Base-by-base conservation (phyloP, 1,140 invertebrate genomes). In the Drosophila equinoxialis region DNA sequence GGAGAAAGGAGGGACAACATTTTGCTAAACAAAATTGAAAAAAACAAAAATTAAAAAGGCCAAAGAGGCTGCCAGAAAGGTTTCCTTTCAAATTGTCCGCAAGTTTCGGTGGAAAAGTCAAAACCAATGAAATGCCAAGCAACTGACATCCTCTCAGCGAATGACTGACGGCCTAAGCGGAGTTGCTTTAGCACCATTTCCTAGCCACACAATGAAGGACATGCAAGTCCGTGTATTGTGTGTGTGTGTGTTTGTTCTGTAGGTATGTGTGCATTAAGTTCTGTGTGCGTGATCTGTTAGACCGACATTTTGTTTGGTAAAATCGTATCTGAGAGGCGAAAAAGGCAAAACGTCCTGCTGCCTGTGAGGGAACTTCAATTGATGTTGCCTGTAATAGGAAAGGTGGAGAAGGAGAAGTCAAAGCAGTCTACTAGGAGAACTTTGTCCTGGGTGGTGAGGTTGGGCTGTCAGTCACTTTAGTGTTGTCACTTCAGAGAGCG, bases 291-390 rank as follows among this genome's bases (percentile, higher is more conserved):
- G 74, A 82, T 82, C 77, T 72, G 73, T 59, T 87, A 71, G 83
- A 55, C 57, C 68, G 72, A 82, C 75, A 65, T 82, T 51, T 82
- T 79, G 83, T 87, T 86, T 77, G 79, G 79, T 74, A 76, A 87
- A 87, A 86, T 86, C 82, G 82, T 55, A 79, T 68, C 69, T 66
- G 83, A 79, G 83, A 66, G 64, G 6, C 57, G 14, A 45, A 45
- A 77, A 58, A 42, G 33, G 48, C 48, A 23, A 61, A 37, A 13
- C 58, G 11, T 35, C 30, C 30, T n/a, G n/a, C 8, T 5, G 13
- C 5, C 30, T 51, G 66, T 20, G 57, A 48, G 68, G 57, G 60
- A 82, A 72, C 71, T 63, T 55, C 81, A 74, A 71, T 81, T 86
- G 82, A 80, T 68, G 73, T 58, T 37, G 70, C 59, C 62, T 45